Evolutionary conservation across 2,888 invertebrate species (phyloP), one percentile per base, ranked within the genome.

Genomic region (Orthosia incerta): DNA sequence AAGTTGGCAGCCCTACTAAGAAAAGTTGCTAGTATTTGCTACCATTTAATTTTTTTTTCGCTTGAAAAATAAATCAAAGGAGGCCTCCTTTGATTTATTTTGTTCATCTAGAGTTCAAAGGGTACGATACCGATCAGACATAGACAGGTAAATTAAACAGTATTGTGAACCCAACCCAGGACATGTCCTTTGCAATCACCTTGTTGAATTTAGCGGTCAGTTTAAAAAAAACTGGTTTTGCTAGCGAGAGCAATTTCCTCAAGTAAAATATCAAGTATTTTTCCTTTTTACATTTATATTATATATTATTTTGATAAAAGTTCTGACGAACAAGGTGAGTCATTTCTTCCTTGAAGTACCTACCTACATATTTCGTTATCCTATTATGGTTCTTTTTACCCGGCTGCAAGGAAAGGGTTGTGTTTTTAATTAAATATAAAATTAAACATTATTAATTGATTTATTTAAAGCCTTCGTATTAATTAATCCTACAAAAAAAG

Each of bases 301-400:
- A 3, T 20, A 45, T 11, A 65, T 23, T 65, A 56, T 45, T 23
- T 56, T 56, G 15, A 26, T 12, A 12, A 59, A 59, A 39, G n/a
- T 39, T 76, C 61, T 51, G 31, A 23, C 5, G 31, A 62, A 57
- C 4, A 23, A 45, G n/a, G 20, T 69, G 48, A 69, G 5, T 69
- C 51, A 48, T 59, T 26, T 13, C 4, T 51, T 26, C 18, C n/a
- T 57, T 9, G 31, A 56, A 66, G 20, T 20, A 18, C 31, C 7
- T 31, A 31, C 11, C 31, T 31, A 39, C 12, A 3, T 46, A 9
- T 60, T 26, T 39, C 20, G 16, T 50, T 48, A 20, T 31, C 31
- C 31, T 31, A 7, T 31, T 31, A 31, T 31, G 7, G 31, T 31
- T 31, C 7, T 31, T 31, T 31, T 31, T 31, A 26, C 26, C 26